Evolutionary conservation across 2,113 vertebrate genomes (phyloP).

Genomic region (Rhabdomys dilectus): DNA sequence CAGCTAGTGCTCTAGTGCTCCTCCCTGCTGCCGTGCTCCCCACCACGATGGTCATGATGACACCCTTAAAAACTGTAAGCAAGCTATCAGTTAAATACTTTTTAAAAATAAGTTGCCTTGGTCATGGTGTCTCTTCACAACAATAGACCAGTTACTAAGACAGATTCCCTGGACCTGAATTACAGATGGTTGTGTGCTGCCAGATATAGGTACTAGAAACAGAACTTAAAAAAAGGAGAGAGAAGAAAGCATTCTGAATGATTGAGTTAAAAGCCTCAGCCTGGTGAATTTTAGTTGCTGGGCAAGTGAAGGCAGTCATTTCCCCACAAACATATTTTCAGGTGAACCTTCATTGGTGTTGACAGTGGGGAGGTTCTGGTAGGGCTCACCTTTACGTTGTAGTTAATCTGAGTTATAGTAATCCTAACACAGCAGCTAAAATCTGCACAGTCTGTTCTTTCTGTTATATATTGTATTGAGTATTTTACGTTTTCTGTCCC

Average conservation of each 20-base stretch:
- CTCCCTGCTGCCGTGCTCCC: neutral
- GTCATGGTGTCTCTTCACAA: neutral
- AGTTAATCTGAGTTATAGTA: constrained; percentile 8
- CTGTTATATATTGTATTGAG: neutral
- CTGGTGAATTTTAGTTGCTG: constrained; percentile 22
- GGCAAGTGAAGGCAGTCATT: neutral
- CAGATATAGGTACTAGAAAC: neutral
- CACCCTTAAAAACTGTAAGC: neutral
- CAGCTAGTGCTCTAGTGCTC: neutral
- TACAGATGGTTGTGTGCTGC: neutral
- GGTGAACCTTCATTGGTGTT: neutral
- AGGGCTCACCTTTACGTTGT: constrained; percentile 25
- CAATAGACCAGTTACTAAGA: neutral
- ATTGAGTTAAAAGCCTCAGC: neutral
- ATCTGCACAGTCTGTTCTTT: neutral
- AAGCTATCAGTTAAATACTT: neutral
- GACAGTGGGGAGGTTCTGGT: neutral
- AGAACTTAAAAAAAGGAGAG: neutral
- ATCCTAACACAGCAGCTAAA: neutral
- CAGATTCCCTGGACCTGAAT: too few relatives aligned
- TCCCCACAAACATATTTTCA: constrained; percentile 4
- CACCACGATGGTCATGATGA: neutral
- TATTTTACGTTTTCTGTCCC: neutral
- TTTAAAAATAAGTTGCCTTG: neutral
- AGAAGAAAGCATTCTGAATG: neutral